Evolutionary conservation across 2,113 vertebrate genomes (phyloP).

Genomic region (Nesoenas mayeri): DNA sequence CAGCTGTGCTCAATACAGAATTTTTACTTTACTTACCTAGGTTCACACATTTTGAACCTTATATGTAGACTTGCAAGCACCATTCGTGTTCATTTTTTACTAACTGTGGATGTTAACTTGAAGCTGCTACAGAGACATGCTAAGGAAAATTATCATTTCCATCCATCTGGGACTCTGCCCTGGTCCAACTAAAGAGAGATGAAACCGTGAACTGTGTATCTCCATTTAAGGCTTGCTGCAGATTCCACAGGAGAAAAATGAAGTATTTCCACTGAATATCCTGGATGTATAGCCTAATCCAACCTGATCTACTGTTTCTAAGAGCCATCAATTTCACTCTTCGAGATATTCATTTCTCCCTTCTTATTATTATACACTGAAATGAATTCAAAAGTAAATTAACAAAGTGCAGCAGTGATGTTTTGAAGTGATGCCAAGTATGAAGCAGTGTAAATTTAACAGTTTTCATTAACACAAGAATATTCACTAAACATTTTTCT

Average conservation of each 20-base stretch:
- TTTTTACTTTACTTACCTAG: not conserved
- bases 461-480: conserved; percentile 42
- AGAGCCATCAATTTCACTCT: not conserved
- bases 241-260: not conserved
- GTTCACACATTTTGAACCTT: rapidly evolving
- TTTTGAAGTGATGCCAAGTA: conserved; percentile 30
- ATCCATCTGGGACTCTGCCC: not conserved
- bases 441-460: conserved; percentile 23
- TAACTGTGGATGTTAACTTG: not conserved
- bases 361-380: not conserved
- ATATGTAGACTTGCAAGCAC: not conserved
- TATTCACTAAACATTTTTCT: conserved; percentile 45
- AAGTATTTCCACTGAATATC: not conserved
- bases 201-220: not conserved
- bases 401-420: not conserved
- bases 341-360: not conserved
- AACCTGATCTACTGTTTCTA: not conserved
- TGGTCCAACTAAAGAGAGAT: not conserved
- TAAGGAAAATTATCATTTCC: not conserved
- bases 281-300: not conserved
- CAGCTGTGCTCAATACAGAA: not conserved
- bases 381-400: not conserved
- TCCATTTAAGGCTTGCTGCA: not conserved
- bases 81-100: not conserved
- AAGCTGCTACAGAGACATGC: not conserved